Base-by-base conservation (phyloP, 2,797 vertebrate species). In the Tapera naevia region DNA sequence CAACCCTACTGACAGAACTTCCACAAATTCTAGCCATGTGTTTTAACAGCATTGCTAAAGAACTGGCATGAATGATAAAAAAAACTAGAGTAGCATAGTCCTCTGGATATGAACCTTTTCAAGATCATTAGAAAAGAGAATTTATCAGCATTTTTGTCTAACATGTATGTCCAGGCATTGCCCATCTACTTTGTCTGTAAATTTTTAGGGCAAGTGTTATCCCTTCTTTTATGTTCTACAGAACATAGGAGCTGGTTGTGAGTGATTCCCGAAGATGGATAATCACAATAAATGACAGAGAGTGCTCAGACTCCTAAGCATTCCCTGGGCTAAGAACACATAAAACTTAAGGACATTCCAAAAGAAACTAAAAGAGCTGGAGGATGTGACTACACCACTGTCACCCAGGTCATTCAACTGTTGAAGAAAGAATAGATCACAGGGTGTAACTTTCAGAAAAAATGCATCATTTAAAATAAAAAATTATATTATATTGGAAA, bases 81-180 rank as follows among this genome's bases (percentile, higher is more conserved):
- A 80, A 32, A 37, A 56, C 2, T 48, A 45, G 11, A 46, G 10
- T 56, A 62, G 5, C 17, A 48, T 5, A 39, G 12, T 45, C 4
- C 3, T 64, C 73, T 88, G 74, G 9, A 23, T 57, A 56, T 16
- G 14, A 74, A 46, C 5, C 3, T 80, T 67, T 67, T n/a, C 10
- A 45, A 72, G 8, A 37, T 8, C 9, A 60, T 37, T 50, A 64
- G 16, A 50, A 80, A 74, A 35, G 17, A 67, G 50, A 35, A 22
- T n/a, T 67, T 73, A 32, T 56, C 15, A 39, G 6, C 9, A 65
- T 43, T 80, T 83, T 61, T 51, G 5, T 60, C 48, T 73, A 50
- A 64, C 1, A 0, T 4, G 0, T 51, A 33, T 25, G 7, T 27
- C n/a, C 28, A 72, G 13, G 75, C 35, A 33, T 11, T 56, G 16